Evolutionary conservation across 2,797 vertebrate genomes (phyloP), one percentile per base, ranked within the genome.

Genomic region (Protonibea diacanthus): DNA sequence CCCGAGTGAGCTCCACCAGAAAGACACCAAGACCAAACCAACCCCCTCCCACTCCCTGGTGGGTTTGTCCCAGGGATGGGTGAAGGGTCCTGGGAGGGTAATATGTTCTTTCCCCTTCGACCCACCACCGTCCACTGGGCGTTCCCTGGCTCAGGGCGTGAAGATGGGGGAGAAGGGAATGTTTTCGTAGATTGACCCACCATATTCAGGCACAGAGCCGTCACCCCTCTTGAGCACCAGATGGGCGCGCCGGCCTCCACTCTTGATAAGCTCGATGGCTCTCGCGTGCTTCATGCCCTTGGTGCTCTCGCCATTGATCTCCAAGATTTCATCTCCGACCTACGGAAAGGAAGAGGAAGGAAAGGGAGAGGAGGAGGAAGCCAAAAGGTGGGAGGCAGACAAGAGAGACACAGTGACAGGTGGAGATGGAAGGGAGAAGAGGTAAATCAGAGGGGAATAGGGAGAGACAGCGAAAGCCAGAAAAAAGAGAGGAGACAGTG

Each of bases 111-210:
- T 78, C 51, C 76, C 79, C 66, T 74, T 85, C 61, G 48, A 84
- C 86, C 88, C 92, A 79, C 89, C 88, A 86, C 83, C 71, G 82
- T 87, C 88, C 88, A 77, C 73, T 51, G 82, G 65, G 72, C 49
- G 72, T 58, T 96, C 95, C 95, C 95, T 82, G 93, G 72, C 94
- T 99, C 97, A 99, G 94, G 97, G 97, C 91, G 98, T 98, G 97
- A 99, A 97, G 97, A 97, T 96, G 95, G 97, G 96, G 92, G 97
- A 98, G 96, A 99, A 98, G 95, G 97, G 96, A 96, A 98, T 96
- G 96, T 97, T 99, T 97, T 99, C 97, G 96, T 98, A 99, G 97
- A 99, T 97, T 97, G 97, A 99, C 98, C 98, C 98, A 99, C 98
- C 98, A 98, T 99, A 99, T 98, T 99, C 98, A 57, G 98, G 98